Evolutionary conservation across 37 sponge, comb jelly and placozoan species (phyloP), one percentile per base, ranked within the genome.

Genomic region (Ephydatia muelleri): DNA sequence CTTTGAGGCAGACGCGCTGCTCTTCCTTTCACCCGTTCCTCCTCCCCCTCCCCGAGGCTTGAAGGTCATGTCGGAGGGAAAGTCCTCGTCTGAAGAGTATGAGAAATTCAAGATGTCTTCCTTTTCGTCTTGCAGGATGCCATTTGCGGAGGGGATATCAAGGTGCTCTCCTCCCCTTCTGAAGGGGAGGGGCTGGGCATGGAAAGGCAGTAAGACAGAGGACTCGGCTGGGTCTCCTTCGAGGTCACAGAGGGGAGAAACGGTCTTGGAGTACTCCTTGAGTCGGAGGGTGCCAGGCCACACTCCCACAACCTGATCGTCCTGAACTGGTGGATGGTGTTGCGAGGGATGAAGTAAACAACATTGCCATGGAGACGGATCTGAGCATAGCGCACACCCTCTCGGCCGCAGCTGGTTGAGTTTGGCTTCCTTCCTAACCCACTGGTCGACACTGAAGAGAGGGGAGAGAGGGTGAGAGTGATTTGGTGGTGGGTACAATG

Each of bases 281-380:
- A 92, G 88, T 14, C 96, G 78, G 26, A 98, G 89, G n/a, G 64
- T 98, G 99, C 99, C 99, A 98, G 37, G 99, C 99, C 3, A 98
- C 85, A 76, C 96, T 98, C 25, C 92, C 80, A 57, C 96, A 96
- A 13, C 95, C 95, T 70, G 8, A 94, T 87, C 28, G 99, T 98
- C 6, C 90, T 87, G 73, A 98, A 98, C 86, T 98, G 99, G 73
- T 98, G 99, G 30, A 98, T 83, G 43, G 94, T 92, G 67, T 98
- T 96, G 2, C 96, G 92, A 26, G 99, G 99, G 32, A 98, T 96
- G 85, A 98, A 98, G 88, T 98, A 98, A 75, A 96, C 90, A 75
- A 96, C 99, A 66, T 96, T 92, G 82, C 85, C 95, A 32, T 78
- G 73, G 43, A 98, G 82, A 16, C 90, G 91, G 22, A 96, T 70